Evolutionary conservation across 2,888 invertebrate genomes (phyloP).

Genomic region (Bombyx huttoni): DNA sequence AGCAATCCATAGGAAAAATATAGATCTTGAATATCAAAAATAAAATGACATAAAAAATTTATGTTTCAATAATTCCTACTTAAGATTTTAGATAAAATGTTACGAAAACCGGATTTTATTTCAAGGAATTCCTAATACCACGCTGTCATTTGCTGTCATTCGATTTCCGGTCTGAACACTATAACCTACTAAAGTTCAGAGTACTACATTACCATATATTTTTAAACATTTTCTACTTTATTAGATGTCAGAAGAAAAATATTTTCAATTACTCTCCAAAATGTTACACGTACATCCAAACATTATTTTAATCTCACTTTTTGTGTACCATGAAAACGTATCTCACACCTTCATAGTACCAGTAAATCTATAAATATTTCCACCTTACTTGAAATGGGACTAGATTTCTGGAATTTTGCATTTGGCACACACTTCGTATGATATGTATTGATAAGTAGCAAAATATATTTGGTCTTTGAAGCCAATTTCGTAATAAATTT

Average conservation of each 20-base stretch:
- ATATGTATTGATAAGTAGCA: slow-evolving; percentile 25
- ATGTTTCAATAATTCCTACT: not conserved
- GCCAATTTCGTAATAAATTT: too few species aligned
- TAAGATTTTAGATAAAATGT: not conserved
- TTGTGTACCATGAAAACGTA: slow-evolving; percentile 20
- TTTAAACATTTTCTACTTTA: not conserved
- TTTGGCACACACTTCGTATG: slow-evolving; percentile 51
- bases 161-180: too few species aligned
- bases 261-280: not conserved
- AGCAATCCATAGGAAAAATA: slow-evolving; percentile 60
- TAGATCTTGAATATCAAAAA: slow-evolving; percentile 67
- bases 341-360: slow-evolving; percentile 1
- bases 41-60: slow-evolving; percentile 29
- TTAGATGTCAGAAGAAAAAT: not conserved
- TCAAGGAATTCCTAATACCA: not conserved
- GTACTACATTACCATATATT: slow-evolving; percentile 15
- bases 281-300: slow-evolving; percentile 8
- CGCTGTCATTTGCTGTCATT: too few species aligned
- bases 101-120: not conserved
- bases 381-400: slow-evolving; percentile 37
- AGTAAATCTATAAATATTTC: slow-evolving; percentile 3
- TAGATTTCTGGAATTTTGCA: slow-evolving; percentile 23
- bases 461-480: not conserved
- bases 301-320: slow-evolving; percentile 15
- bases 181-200: slow-evolving; percentile 15